A percentile compares a stretch with the other conserved stretches of the same genome.
Conservation (phyloP, 2,888 invertebrate genomes). For the Drosophila subquinaria region DNA sequence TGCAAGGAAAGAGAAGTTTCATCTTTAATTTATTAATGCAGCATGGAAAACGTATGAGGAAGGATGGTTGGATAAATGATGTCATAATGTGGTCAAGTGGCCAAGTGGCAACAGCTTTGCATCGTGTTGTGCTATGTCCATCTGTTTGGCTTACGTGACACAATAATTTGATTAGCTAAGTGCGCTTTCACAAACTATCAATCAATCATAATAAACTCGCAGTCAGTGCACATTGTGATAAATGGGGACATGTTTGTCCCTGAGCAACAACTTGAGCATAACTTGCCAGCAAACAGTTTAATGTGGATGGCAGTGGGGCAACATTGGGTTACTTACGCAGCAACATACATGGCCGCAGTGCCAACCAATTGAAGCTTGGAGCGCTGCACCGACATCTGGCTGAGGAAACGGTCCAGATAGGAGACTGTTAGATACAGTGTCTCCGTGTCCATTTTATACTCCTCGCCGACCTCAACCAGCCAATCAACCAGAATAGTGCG, state of each 20-base stretch:
- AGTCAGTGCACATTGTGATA: conserved; percentile 35
- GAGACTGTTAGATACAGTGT: conserved; percentile 97
- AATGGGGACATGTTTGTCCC: conserved; percentile 44
- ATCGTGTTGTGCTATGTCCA: conserved; percentile 7
- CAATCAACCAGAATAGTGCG: conserved; percentile 97
- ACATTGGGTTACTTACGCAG: conserved; percentile 90
- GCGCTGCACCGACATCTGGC: conserved; percentile 96
- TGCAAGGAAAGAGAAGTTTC: background rate
- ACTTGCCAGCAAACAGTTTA: background rate
- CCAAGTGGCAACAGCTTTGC: conserved; percentile 6
- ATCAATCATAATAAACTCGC: conserved; percentile 11
- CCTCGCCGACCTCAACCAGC: conserved; percentile 98
- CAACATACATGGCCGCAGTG: conserved; percentile 98
- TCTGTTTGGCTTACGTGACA: conserved; percentile 9
- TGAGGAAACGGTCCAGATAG: conserved; percentile 97
- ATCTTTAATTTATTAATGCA: background rate
- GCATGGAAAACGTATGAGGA: background rate
- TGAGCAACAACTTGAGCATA: conserved; percentile 4
- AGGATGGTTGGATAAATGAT: background rate
- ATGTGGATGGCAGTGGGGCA: background rate
- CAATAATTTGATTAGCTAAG: conserved; percentile 33
- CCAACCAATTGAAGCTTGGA: conserved; percentile 98
- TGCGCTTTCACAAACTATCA: conserved; percentile 31
- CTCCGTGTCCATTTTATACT: conserved; percentile 96
- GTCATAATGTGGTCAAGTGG: background rate